Percentiles rank a stretch among this genome's conserved stretches.
These are phyloP conservation scores for Myripristis murdjan DNA, from an alignment of 2,797 vertebrate genomes.

Conservation along the genomic window DNA sequence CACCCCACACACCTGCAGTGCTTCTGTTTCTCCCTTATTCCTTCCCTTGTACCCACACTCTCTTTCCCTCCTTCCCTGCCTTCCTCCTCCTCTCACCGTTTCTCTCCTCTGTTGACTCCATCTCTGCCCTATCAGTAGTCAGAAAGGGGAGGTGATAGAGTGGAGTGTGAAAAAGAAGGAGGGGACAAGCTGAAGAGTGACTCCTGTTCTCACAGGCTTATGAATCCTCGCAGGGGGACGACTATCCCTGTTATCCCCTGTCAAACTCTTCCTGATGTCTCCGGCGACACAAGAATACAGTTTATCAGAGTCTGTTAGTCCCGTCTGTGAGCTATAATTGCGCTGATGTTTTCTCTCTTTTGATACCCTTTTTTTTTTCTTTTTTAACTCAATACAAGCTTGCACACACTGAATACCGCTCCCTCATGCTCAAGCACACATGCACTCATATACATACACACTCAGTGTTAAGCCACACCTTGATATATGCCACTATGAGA, in stretches of 20 bases:
- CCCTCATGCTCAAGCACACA: background rate
- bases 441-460: background rate
- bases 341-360: background rate
- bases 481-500: background rate
- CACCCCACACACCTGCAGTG: conserved; percentile 66
- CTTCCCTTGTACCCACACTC: conserved; percentile 61
- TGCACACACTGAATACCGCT: background rate
- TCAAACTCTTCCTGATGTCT: background rate
- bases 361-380: background rate
- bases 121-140: conserved; percentile 74
- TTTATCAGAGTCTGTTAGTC: background rate
- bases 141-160: conserved; percentile 54
- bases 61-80: conserved; percentile 48
- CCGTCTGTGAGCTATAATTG: background rate
- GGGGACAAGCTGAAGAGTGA: conserved; percentile 51
- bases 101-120: conserved; percentile 69
- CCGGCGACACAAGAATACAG: background rate
- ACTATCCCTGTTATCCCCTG: conserved; percentile 7
- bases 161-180: conserved; percentile 52
- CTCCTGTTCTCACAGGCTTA: conserved; percentile 23
- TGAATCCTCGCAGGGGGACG: conserved; percentile 29
- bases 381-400: background rate
- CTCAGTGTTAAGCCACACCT: background rate
- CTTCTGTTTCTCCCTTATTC: conserved; percentile 69
- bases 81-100: conserved; percentile 47